Base-by-base conservation (phyloP, 2,113 vertebrate genomes). In the Archocentrus centrarchus region DNA sequence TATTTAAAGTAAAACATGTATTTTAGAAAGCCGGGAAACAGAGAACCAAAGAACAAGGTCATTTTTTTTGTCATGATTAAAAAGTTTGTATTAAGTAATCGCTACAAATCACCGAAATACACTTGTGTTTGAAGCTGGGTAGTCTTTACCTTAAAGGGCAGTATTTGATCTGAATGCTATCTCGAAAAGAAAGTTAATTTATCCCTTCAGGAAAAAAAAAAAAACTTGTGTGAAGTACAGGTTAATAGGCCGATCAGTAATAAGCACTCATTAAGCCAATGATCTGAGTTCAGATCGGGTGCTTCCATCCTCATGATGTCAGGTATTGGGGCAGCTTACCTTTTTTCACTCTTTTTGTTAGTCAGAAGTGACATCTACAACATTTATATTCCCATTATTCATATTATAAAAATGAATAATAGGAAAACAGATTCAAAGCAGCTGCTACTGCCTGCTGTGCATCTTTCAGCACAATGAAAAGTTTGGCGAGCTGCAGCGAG, bases 381-480 rank as follows among this genome's bases (percentile, higher is more conserved):
- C 18, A 57, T 57, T n/a, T 57, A 57, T n/a, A 53, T 73, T 1
- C 68, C 6, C 32, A 14, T 32, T 73, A 32, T 39, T 39, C 37
- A 9, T 9, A 39, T 20, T 18, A 53, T 55, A 73, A 53, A 73
- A n/a, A 55, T 73, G 47, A 73, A 73, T 32, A 32, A 53, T 17
- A 73, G 24, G 6, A 8, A 53, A 73, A 73, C 20, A 53, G 17
- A 53, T 73, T 73, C 27, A 55, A 73, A 55, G 44, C 24, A 53
- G 50, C 41, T 10, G 30, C 24, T 53, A 24, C 17, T 73, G 47
- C 68, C 66, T 73, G 11, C 44, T 73, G 66, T 32, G 44, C 66
- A 73, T 73, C 66, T 53, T 73, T 73, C 47, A 20, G 27, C 53
- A 73, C 66, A 53, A 32, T 73, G 66, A 73, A 73, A 73, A 32